phyloP scores from a whole-genome alignment of 1,140 invertebrate species.

The Heliothis virescens region DNA sequence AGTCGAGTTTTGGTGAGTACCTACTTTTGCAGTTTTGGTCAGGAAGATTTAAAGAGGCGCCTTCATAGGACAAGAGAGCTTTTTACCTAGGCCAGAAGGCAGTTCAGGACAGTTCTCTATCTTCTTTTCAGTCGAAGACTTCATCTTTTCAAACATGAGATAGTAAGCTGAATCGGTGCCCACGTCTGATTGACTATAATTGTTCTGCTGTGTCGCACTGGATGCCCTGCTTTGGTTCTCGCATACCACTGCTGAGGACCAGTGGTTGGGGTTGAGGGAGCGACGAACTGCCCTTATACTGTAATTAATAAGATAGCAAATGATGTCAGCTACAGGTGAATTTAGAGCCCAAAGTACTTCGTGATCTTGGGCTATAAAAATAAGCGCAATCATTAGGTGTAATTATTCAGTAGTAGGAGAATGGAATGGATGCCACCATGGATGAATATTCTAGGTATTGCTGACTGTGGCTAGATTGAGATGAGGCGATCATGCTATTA shows the following conservation, averaged over 20 bases:
- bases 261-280: background rate
- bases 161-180: background rate
- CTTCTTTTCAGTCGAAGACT: background rate
- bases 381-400: no score
- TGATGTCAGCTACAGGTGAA: no score
- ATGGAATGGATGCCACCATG: no score
- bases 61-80: background rate
- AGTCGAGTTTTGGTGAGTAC: no score
- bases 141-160: background rate
- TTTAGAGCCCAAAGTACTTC: no score
- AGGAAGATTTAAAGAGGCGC: background rate
- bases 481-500: no score
- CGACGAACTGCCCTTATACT: background rate
- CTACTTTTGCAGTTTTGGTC: no score
- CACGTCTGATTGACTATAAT: background rate
- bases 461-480: no score
- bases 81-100: constrained; percentile 14
- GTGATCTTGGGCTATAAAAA: no score
- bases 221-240: background rate
- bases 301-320: background rate
- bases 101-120: constrained; percentile 9
- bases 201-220: background rate
- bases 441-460: no score
- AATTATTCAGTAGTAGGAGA: no score
- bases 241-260: background rate